Evolutionary conservation across 2,888 invertebrate species (phyloP).

Genomic region (Mantis religiosa): DNA sequence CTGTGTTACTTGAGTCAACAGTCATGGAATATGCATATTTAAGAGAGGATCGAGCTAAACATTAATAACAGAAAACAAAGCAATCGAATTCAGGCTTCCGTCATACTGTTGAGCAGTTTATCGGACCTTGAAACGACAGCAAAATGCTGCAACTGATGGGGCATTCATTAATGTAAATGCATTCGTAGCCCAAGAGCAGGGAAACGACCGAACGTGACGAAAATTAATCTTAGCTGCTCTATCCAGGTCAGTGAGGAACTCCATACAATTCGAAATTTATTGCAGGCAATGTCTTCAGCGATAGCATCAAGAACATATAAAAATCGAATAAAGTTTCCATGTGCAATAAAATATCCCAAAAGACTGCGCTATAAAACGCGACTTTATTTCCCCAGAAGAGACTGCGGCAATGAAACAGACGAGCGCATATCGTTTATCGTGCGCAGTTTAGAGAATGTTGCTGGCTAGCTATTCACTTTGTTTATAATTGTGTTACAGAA

Average conservation of each 20-base stretch:
- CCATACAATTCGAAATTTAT: background rate
- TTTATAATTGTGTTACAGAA: too few relatives aligned
- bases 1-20: too few relatives aligned
- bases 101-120: too few relatives aligned
- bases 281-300: background rate
- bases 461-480: too few relatives aligned
- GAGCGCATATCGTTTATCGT: background rate
- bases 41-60: too few relatives aligned
- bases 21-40: too few relatives aligned
- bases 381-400: background rate
- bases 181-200: background rate
- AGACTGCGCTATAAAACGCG: background rate
- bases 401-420: background rate
- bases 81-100: too few relatives aligned
- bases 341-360: background rate
- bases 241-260: background rate
- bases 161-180: background rate
- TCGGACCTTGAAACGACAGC: too few relatives aligned
- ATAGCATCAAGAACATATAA: background rate
- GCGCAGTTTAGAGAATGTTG: background rate
- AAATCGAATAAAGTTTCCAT: background rate
- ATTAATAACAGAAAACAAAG: too few relatives aligned
- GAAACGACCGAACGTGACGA: background rate
- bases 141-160: too few relatives aligned
- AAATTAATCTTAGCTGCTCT: background rate